phyloP scores from a whole-genome alignment of 2,113 vertebrate genomes.

The Pangasianodon gigas region DNA sequence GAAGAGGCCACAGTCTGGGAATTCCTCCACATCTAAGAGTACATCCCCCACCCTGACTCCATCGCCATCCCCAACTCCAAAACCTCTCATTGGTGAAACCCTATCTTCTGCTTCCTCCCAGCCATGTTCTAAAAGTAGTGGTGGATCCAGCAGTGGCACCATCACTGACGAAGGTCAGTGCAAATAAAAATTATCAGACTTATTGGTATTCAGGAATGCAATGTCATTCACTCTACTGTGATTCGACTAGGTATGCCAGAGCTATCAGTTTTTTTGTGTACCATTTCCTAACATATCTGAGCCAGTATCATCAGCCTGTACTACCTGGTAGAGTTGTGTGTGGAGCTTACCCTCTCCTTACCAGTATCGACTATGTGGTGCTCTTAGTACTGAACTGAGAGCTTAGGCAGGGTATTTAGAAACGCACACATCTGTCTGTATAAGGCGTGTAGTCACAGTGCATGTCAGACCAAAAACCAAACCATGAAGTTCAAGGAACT shows the following conservation, averaged over 20 bases:
- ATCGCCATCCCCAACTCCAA: slow-evolving; percentile 78
- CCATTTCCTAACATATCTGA: background rate
- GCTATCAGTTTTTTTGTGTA: background rate
- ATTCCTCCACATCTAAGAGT: slow-evolving; percentile 94
- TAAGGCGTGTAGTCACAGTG: background rate
- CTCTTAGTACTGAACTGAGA: background rate
- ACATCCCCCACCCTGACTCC: slow-evolving; percentile 96
- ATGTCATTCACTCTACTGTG: background rate
- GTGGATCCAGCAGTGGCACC: slow-evolving; percentile 94
- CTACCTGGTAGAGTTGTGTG: background rate
- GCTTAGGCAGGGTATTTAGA: background rate
- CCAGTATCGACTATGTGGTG: background rate
- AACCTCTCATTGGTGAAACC: slow-evolving; percentile 75
- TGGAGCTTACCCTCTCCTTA: background rate
- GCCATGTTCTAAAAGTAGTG: slow-evolving; percentile 90
- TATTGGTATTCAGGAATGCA: background rate
- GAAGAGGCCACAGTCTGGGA: slow-evolving; percentile 85
- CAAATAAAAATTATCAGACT: background rate
- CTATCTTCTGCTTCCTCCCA: slow-evolving; percentile 88
- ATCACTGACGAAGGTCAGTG: slow-evolving; percentile 90
- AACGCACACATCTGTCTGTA: background rate
- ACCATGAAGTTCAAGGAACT: background rate
- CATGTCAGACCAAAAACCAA: background rate
- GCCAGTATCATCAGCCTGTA: background rate
- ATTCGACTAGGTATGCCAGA: background rate